phyloP scores from a whole-genome alignment of 2,797 vertebrate species.

The Myotis vivesi region DNA sequence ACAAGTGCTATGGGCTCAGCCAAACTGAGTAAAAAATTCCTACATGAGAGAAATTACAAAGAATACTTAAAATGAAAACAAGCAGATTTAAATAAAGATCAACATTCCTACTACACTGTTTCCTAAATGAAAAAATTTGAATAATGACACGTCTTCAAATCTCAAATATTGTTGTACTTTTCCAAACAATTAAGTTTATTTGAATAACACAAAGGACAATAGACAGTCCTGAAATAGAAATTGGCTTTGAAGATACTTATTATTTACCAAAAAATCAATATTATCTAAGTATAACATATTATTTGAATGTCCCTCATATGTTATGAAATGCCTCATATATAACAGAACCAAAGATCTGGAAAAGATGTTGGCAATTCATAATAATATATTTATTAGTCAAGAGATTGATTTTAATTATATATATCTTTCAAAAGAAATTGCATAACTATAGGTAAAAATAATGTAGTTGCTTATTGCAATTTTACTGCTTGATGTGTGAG shows the following conservation, averaged over 20 bases:
- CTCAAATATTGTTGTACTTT: neutral
- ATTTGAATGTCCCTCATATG: neutral
- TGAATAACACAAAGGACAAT: neutral
- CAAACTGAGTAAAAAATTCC: neutral
- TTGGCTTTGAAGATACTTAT: neutral
- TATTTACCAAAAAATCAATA: neutral
- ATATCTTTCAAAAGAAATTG: neutral
- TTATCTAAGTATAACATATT: neutral
- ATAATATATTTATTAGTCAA: neutral
- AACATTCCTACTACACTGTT: neutral
- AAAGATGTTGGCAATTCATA: neutral
- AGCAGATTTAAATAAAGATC: neutral
- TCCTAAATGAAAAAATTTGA: neutral
- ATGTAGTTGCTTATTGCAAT: neutral
- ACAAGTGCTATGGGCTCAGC: neutral
- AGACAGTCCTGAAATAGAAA: neutral
- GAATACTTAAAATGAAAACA: constrained; percentile 35
- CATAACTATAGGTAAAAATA: neutral
- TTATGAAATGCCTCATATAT: neutral
- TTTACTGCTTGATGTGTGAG: neutral
- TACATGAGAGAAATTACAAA: neutral
- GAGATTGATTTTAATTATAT: neutral
- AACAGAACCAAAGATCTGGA: neutral
- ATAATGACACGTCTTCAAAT: neutral
- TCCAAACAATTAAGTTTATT: neutral